A percentile compares a stretch with the other conserved stretches of the same genome.
These are phyloP conservation scores for Marmota flaviventris DNA, from an alignment of 2,113 vertebrate genomes.

Conservation along the genomic window DNA sequence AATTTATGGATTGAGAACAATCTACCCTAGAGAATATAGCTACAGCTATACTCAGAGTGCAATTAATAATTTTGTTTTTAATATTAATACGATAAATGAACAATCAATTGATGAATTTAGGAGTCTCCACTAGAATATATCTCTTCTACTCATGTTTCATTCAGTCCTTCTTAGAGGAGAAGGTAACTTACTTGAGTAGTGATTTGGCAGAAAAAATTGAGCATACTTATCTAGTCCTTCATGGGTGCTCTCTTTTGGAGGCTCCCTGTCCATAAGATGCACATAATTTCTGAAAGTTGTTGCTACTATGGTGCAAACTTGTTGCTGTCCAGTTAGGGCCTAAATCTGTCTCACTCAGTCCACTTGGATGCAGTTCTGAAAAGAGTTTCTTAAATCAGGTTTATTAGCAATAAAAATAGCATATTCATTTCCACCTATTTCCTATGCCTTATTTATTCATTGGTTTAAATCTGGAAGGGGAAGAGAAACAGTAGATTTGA, in stretches of 20 bases:
- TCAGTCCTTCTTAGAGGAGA: not conserved
- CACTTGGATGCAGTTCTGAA: constrained; percentile 10
- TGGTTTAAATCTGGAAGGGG: not conserved
- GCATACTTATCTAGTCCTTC: not conserved
- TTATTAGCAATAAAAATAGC: not conserved
- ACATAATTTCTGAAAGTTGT: not conserved
- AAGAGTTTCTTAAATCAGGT: not conserved
- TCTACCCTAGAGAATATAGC: not conserved
- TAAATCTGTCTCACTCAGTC: not conserved
- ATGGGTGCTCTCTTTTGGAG: not conserved
- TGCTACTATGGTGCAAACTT: not conserved
- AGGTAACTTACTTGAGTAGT: not conserved
- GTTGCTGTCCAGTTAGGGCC: not conserved
- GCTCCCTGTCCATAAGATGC: not conserved
- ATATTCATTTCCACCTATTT: not conserved
- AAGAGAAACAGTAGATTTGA: not conserved
- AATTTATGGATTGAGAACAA: not conserved
- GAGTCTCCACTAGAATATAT: not conserved
- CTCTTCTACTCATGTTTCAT: not conserved
- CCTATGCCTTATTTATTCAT: not conserved
- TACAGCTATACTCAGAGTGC: no score
- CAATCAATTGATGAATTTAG: not conserved
- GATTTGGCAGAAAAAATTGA: not conserved
- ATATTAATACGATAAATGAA: not conserved
- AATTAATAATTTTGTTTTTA: not conserved